Base-by-base conservation (phyloP, 2,888 invertebrate species). In the Spodoptera exigua region DNA sequence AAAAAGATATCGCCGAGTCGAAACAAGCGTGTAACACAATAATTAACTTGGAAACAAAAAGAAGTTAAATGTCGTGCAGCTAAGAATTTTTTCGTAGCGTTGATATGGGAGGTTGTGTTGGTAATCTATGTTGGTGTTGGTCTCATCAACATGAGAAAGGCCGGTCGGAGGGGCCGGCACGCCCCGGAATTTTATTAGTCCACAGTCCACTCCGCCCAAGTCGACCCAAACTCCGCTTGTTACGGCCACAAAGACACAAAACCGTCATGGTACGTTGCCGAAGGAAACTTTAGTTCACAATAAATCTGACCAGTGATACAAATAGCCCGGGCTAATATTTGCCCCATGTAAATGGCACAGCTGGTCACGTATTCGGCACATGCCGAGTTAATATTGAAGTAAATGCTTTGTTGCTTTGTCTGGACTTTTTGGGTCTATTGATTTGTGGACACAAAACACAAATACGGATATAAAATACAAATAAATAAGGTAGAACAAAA, bases 91-190 rank as follows among this genome's bases (percentile, higher is more conserved):
- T 53, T n/a, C n/a, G 9, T 9, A 27, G 27, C 27, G 65, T 59
- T 53, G 58, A 61, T 64, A 71, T 57, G 46, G 44, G 46, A 44
- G 17, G 44, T 60, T 41, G 52, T 32, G 52, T 63, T 44, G 44
- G 57, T 68, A 71, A 74, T 76, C 63, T 69, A 59, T 65, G 60
- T 69, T 63, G 61, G 71, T 49, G 56, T 74, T 72, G 68, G 70
- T 71, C 87, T 89, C 86, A 91, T 90, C 90, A 90, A 85, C 91
- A 91, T 89, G 83, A 89, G 86, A 91, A 89, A 89, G 89, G 87
- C 74, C 75, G 79, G 78, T 68, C 78, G 76, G 63, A 58, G 71
- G 66, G 69, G 63, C 65, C 55, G 73, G 74, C 81, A 86, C 91
- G 90, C 92, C 92, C 87, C 74, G 70, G 63, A 85, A 86, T 89